Base-by-base conservation (phyloP, 2,888 invertebrate species). In the Malachius bipustulatus region DNA sequence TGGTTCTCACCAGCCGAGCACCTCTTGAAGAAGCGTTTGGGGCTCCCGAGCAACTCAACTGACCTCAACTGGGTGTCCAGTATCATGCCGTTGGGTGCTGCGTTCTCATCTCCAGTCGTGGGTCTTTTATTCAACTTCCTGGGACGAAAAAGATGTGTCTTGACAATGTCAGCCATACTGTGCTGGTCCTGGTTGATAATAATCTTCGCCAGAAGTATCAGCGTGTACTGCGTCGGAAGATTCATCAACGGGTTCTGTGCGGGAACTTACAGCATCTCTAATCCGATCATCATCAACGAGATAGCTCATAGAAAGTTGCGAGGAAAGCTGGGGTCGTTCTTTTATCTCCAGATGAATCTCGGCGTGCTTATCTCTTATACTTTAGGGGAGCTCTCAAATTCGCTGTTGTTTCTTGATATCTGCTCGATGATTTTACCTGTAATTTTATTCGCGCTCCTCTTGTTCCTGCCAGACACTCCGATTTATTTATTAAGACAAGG, bases 271-370 rank as follows among this genome's bases (percentile, higher is more conserved):
- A 8, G 6, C 6, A 8, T 19, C 24, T 19, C 24, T 8, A 8
- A 6, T 6, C 24, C 24, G 6, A 19, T n/a, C n/a, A 8, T 8
- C n/a, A n/a, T 19, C 6, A n/a, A 6, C n/a, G 24, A 19, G n/a
- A 19, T 19, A n/a, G 24, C 24, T 8, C 24, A 19, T n/a, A 19
- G n/a, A n/a, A n/a, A 19, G 6, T 8, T 19, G 6, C 6, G 24
- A n/a, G 24, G 24, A 19, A 6, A 19, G 24, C 24, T 19, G n/a
- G 24, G 24, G n/a, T 8, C n/a, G n/a, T 19, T 19, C 24, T 19
- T 19, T 19, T n/a, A 19, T 6, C 24, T 19, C 6, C 24, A 19
- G 24, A 6, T 19, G 6, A n/a, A 8, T n/a, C 6, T 19, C 24
- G 24, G 24, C 24, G n/a, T 19, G 6, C n/a, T 19, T 8, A n/a